Base-by-base conservation (phyloP, 2,797 vertebrate genomes). In the Euthynnus affinis region DNA sequence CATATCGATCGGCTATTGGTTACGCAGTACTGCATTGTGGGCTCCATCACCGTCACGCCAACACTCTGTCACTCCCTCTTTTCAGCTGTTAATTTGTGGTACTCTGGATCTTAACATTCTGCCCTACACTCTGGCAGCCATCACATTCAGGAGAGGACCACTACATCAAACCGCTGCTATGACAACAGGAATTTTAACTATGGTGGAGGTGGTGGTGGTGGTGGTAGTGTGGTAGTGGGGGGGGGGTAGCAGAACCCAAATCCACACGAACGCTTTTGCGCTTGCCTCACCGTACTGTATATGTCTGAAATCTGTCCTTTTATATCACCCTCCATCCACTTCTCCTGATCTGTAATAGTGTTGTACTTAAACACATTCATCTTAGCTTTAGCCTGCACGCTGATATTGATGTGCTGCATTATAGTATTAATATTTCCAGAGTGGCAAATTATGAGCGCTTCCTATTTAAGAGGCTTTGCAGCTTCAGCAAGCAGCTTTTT, bases 1-100 rank as follows among this genome's bases (percentile, higher is more conserved):
- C 89, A 87, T 89, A 93, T 93, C 60, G 91, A 94, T 90, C 75
- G 65, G 56, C 60, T 86, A 89, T 89, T 78, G 82, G 91, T 86
- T 74, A 58, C 79, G 57, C 74, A 23, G 84, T 66, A 88, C 91
- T 88, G 88, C 89, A 87, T 90, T 72, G 67, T 75, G 83, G 74
- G 86, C 86, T 91, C 83, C 88, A 87, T 91, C 83, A 79, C 71
- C 70, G 15, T 86, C 89, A 71, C n/a, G 59, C 79, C 80, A 67
- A 60, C 89, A 84, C 74, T 88, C 86, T 87, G 91, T 93, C 92
- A 92, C 83, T 89, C 76, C 86, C 76, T 80, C 82, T 89, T 92
- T 90, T 90, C 83, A 82, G 84, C 75, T 69, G 86, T 87, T 92
- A 86, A 92, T 92, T 90, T 92, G 84, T 83, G 85, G 81, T 52